Evolutionary conservation across 2,888 invertebrate species (phyloP).

Genomic region (Aleiodes testaceus): DNA sequence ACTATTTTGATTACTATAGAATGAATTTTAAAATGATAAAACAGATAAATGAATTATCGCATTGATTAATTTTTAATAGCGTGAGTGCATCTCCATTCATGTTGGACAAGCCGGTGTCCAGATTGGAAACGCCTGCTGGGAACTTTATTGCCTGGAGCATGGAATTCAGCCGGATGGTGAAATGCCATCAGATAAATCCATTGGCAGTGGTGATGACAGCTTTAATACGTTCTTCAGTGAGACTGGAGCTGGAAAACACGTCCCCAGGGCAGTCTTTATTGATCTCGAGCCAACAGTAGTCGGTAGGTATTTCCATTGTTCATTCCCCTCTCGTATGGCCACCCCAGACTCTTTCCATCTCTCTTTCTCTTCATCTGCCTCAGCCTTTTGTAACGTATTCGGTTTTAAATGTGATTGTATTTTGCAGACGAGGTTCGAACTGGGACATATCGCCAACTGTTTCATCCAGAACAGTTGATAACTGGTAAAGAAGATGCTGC

Average conservation of each 20-base stretch:
- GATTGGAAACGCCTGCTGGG: constrained; percentile 91
- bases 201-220: constrained; percentile 84
- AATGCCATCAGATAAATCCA: constrained; percentile 86
- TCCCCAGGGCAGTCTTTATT: constrained; percentile 90
- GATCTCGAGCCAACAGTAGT: constrained; percentile 95
- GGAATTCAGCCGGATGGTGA: constrained; percentile 89
- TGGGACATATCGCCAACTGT: constrained; percentile 78
- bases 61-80: constrained; percentile 73
- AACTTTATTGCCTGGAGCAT: constrained; percentile 87
- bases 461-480: constrained; percentile 81
- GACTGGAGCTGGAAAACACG: constrained; percentile 86
- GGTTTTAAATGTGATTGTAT: constrained; percentile 75
- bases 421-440: constrained; percentile 76
- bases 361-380: constrained; percentile 94
- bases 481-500: constrained; percentile 83
- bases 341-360: constrained; percentile 81
- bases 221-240: constrained; percentile 88
- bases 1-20: not conserved
- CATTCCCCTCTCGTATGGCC: constrained; percentile 63
- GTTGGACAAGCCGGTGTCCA: constrained; percentile 90
- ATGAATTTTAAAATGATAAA: not conserved
- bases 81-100: constrained; percentile 90
- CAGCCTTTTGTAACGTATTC: constrained; percentile 79
- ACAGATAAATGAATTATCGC: not conserved
- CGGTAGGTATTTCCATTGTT: constrained; percentile 74